Conservation (phyloP, 2,888 invertebrate species). For the Camponotus fellah region DNA sequence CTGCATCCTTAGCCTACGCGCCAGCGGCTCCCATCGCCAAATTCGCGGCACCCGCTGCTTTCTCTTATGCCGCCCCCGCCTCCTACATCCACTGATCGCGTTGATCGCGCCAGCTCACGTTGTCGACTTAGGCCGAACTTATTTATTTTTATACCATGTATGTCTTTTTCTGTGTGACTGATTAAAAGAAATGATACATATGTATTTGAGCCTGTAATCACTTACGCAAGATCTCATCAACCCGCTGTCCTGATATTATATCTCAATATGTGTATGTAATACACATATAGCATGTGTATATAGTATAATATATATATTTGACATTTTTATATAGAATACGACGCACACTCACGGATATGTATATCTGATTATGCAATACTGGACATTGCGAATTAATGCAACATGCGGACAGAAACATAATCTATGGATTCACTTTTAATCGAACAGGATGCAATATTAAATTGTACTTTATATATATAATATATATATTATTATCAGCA, state of each 20-base stretch:
- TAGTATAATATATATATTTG: not conserved
- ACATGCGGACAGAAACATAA: not conserved
- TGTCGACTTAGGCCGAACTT: conserved; percentile 73
- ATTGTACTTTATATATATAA: not conserved
- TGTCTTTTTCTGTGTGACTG: conserved; percentile 60
- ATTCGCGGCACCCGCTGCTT: conserved; percentile 65
- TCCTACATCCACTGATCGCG: conserved; percentile 61
- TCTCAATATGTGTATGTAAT: not conserved
- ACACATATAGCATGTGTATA: not conserved
- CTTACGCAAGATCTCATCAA: not conserved
- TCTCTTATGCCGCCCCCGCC: conserved; percentile 66
- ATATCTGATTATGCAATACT: not conserved
- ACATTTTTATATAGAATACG: not conserved
- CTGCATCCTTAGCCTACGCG: conserved; percentile 52
- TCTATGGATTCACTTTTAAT: not conserved
- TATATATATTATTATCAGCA: not conserved
- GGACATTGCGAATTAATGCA: not conserved
- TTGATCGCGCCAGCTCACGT: conserved; percentile 26
- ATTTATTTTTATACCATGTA: conserved; percentile 74
- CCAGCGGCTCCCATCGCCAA: conserved; percentile 55
- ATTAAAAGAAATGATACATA: conserved; percentile 69
- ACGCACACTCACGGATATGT: not conserved
- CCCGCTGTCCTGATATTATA: not conserved
- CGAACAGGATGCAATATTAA: not conserved
- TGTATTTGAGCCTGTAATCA: not conserved